A percentile compares a stretch with the other conserved stretches of the same genome.
Evolutionary conservation across 2,113 vertebrate species (phyloP).

Genomic region (Litocranius walleri): DNA sequence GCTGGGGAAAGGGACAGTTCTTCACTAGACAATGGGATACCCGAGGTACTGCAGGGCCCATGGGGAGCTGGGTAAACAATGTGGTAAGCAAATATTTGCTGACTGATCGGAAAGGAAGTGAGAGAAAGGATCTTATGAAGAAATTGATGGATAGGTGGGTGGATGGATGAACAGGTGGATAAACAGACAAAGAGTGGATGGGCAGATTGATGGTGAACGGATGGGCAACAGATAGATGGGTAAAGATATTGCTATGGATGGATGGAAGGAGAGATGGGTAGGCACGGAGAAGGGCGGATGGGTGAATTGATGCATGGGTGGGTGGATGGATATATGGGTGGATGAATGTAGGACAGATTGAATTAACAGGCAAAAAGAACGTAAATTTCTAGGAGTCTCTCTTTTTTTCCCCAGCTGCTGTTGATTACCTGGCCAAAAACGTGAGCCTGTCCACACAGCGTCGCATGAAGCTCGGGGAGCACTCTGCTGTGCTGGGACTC

Average conservation of each 20-base stretch:
- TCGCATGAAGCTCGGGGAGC: slow-evolving; percentile 98
- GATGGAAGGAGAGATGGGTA: too few relatives aligned
- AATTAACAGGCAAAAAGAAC: not conserved
- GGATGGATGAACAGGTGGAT: not conserved
- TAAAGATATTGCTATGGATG: too few relatives aligned
- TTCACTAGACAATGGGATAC: not conserved
- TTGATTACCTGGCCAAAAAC: slow-evolving; percentile 99
- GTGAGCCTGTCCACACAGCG: slow-evolving; percentile 98
- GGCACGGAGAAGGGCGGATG: too few relatives aligned
- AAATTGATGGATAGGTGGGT: not conserved
- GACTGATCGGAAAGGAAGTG: not conserved
- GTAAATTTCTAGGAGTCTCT: slow-evolving; percentile 19
- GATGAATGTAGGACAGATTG: not conserved
- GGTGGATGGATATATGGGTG: not conserved
- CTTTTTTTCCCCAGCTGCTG: slow-evolving; percentile 82
- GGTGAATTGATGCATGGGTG: fast-evolving
- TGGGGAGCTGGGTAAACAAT: not conserved
- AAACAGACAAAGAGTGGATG: too few relatives aligned
- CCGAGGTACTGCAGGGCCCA: not conserved
- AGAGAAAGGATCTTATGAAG: not conserved
- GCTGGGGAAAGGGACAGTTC: not conserved
- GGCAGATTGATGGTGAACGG: not conserved
- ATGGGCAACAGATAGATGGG: not conserved
- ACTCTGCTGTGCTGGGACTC: slow-evolving; percentile 96
- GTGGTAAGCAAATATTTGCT: not conserved